Evolutionary conservation across 2,113 vertebrate species (phyloP), one percentile per base, ranked within the genome.

Genomic region (Xiphophorus maculatus): DNA sequence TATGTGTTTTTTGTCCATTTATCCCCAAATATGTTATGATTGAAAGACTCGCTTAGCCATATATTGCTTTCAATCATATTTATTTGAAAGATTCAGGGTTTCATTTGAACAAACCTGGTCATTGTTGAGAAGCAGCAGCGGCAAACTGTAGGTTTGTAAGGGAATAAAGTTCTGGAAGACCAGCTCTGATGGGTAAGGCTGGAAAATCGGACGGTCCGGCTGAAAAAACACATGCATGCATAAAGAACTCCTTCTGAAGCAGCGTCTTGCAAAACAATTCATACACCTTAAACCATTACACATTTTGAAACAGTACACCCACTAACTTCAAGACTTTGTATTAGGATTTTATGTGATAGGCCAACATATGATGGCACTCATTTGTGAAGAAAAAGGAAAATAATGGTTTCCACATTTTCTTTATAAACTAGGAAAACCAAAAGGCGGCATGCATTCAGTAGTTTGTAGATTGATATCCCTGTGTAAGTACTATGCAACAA

Each of bases 111-210:
- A 95, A 62, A 89, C 96, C 94, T 86, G 94, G 92, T 96, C 94
- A 0, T 89, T 96, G 94, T 96, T 98, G 81, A 95, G 91, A 69
- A 98, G 91, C 32, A 91, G 62, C 65, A 98, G 80, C 0, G 92
- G 93, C 40, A 96, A 91, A 78, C 94, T 91, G 11, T 94, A 96
- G 42, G 94, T 94, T 88, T 96, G 86, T 5, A 69, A 91, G 35
- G 96, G 93, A 68, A 62, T 33, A 1, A 94, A 96, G 86, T 92
- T 96, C 92, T 97, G 95, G 87, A 99, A 97, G 25, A 96, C 71
- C 75, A 97, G 89, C 90, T 97, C 94, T 10, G 96, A 95, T 0
- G 96, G 97, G 82, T 93, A 96, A 0, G 96, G 94, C 88, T 96
- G 96, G 81, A 97, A 96, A 69, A 96, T 81, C 7, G 93, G 73